These are phyloP conservation scores for Biston stratarius DNA, from an alignment of 2,888 invertebrate species.

Conservation along the genomic window DNA sequence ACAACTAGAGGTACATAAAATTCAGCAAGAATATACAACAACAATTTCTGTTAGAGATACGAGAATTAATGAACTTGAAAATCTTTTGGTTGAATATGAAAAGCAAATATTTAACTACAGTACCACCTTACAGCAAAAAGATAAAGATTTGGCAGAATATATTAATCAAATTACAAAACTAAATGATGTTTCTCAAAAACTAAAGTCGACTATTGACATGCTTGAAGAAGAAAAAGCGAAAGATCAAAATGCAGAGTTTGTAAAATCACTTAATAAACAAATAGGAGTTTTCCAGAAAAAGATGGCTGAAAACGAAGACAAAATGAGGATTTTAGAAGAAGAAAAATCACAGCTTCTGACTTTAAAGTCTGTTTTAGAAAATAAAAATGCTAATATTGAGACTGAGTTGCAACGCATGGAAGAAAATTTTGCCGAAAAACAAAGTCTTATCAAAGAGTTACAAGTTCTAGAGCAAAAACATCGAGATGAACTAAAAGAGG, in stretches of 20 bases:
- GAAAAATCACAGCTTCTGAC: conserved; percentile 72
- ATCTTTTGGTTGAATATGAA: conserved; percentile 79
- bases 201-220: conserved; percentile 80
- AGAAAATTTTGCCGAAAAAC: conserved; percentile 76
- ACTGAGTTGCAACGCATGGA: conserved; percentile 73
- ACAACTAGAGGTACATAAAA: conserved; percentile 69
- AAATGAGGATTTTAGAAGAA: conserved; percentile 74
- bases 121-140: conserved; percentile 76
- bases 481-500: conserved; percentile 76
- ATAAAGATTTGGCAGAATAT: conserved; percentile 80
- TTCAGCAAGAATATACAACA: conserved; percentile 70
- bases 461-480: conserved; percentile 79
- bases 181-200: conserved; percentile 81
- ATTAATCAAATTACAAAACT: conserved; percentile 85
- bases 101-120: conserved; percentile 77
- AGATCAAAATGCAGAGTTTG: conserved; percentile 81
- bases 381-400: conserved; percentile 66
- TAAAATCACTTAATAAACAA: conserved; percentile 85
- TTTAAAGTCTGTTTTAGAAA: conserved; percentile 68
- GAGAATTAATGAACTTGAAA: conserved; percentile 81
- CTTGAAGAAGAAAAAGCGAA: conserved; percentile 81
- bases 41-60: conserved; percentile 74
- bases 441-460: conserved; percentile 76
- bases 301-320: conserved; percentile 72
- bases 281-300: conserved; percentile 77